Conservation (phyloP, 2,797 vertebrate genomes). For the Podarcis lilfordi region DNA sequence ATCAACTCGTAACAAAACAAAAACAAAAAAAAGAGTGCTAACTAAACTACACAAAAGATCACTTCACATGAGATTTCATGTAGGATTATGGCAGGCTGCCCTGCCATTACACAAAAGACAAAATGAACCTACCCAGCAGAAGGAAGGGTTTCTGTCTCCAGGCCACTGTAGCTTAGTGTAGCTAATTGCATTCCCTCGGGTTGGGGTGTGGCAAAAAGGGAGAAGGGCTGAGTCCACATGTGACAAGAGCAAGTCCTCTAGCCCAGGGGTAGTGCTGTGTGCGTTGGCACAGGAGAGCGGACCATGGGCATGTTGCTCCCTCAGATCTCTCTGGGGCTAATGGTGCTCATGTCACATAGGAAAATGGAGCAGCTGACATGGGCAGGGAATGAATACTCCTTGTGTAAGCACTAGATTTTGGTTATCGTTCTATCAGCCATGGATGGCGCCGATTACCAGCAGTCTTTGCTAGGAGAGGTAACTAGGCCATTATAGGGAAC, state of each 20-base stretch:
- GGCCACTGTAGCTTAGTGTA: slow-evolving; percentile 47
- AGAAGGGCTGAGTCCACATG: slow-evolving; percentile 22
- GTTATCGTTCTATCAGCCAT: slow-evolving; percentile 11
- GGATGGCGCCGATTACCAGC: slow-evolving; percentile 29
- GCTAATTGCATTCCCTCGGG: slow-evolving; percentile 45
- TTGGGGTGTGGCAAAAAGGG: slow-evolving; percentile 32
- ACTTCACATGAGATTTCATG: slow-evolving; percentile 66
- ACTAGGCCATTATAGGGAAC: background rate
- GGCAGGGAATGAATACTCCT: slow-evolving; percentile 9
- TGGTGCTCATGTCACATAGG: slow-evolving; percentile 43
- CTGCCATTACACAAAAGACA: slow-evolving; percentile 73
- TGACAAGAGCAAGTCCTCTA: slow-evolving; percentile 50
- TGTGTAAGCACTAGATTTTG: slow-evolving; percentile 8
- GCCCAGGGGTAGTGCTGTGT: slow-evolving; percentile 48
- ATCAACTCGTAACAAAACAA: slow-evolving; percentile 71
- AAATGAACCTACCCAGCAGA: slow-evolving; percentile 81
- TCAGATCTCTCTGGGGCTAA: slow-evolving; percentile 50
- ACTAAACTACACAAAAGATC: slow-evolving; percentile 57
- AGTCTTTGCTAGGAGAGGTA: slow-evolving; percentile 23
- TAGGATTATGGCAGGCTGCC: slow-evolving; percentile 58
- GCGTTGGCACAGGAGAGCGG: slow-evolving; percentile 51
- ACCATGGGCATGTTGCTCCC: slow-evolving; percentile 22
- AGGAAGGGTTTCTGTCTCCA: slow-evolving; percentile 55
- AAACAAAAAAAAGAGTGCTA: slow-evolving; percentile 16
- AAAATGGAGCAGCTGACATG: slow-evolving; percentile 14